Evolutionary conservation across 2,797 vertebrate species (phyloP).

Genomic region (Lerista edwardsae): DNA sequence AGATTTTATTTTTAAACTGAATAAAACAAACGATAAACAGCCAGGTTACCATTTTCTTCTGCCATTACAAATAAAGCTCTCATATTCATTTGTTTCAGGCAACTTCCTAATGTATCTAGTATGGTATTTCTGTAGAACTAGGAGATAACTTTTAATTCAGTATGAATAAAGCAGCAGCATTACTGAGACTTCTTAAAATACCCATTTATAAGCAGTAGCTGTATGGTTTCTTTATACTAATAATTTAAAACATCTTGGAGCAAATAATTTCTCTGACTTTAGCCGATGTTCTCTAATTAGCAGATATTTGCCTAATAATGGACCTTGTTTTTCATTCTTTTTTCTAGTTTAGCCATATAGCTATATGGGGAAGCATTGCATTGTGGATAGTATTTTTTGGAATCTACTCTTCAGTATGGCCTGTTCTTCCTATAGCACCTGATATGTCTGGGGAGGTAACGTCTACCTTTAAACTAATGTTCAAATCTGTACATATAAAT

Average conservation of each 20-base stretch:
- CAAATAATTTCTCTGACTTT: not conserved
- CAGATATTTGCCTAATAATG: not conserved
- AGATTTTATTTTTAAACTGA: no score
- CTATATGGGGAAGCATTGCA: slow-evolving; percentile 97
- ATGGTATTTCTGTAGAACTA: not conserved
- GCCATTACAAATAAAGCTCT: no score
- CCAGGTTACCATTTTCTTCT: no score
- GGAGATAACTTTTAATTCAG: not conserved
- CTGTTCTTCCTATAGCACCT: slow-evolving; percentile 92
- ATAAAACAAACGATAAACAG: no score
- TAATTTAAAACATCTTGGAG: not conserved
- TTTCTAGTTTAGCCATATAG: slow-evolving; percentile 95
- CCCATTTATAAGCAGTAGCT: not conserved
- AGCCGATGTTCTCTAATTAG: not conserved
- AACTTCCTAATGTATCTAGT: no score
- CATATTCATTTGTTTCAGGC: no score
- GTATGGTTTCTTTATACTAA: not conserved
- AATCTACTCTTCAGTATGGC: slow-evolving; percentile 97
- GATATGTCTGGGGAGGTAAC: slow-evolving; percentile 99
- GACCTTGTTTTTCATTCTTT: slow-evolving; percentile 18
- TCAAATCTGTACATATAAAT: not conserved
- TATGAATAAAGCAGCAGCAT: slow-evolving; percentile 16
- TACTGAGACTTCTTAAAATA: not conserved
- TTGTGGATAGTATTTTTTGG: slow-evolving; percentile 97
- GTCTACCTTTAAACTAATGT: slow-evolving; percentile 40